These are phyloP conservation scores for Tigriopus japonicus DNA, from an alignment of 1,140 invertebrate species.

Conservation along the genomic window DNA sequence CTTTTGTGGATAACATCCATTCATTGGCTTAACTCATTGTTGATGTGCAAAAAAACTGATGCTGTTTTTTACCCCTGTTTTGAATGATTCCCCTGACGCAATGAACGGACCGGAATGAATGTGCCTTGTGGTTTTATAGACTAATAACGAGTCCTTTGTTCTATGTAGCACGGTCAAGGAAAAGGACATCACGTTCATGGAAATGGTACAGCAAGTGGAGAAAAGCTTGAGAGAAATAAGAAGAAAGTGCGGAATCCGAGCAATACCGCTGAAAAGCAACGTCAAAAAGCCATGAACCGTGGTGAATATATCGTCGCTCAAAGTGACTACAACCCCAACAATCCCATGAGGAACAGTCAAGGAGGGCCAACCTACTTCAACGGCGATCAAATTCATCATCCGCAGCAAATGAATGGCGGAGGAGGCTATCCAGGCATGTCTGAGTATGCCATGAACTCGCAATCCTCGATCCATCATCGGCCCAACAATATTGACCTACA, in stretches of 20 bases:
- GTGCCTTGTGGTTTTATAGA: no score
- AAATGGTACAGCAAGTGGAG: constrained; percentile 23
- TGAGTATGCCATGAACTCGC: not conserved
- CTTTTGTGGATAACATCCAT: no score
- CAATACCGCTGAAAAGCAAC: constrained; percentile 63
- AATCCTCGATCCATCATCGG: not conserved
- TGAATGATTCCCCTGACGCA: not conserved
- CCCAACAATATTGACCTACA: not conserved
- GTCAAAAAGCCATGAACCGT: constrained; percentile 56
- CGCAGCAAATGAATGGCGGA: no score
- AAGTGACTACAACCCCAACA: not conserved
- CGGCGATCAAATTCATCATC: not conserved
- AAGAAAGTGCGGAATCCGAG: constrained; percentile 61
- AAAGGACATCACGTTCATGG: not conserved
- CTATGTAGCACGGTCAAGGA: no score
- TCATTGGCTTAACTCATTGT: no score
- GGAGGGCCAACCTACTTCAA: not conserved
- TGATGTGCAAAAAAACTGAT: no score
- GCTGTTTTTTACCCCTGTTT: not conserved
- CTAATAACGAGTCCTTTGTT: no score
- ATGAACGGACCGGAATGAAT: no score
- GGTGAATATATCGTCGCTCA: constrained; percentile 65
- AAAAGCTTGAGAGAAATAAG: constrained; percentile 43
- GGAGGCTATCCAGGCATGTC: no score
- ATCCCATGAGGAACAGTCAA: not conserved